phyloP scores from a whole-genome alignment of 1,140 invertebrate species.

The Anoplolepis gracilipes region DNA sequence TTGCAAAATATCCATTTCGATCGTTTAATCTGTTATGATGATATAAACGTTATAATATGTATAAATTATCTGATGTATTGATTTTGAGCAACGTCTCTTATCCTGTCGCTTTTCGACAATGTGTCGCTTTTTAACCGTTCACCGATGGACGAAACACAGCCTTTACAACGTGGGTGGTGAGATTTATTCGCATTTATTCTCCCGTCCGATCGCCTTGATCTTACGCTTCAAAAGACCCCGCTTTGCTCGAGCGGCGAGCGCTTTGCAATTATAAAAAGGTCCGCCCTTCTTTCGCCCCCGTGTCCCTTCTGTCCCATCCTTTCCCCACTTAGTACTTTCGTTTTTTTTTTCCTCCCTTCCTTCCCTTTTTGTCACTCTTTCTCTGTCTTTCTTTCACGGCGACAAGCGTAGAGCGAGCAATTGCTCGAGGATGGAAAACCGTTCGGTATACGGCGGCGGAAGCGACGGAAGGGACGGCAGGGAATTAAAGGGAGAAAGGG shows the following conservation, averaged over 20 bases:
- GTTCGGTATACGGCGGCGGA: slow-evolving; percentile 63
- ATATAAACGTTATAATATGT: slow-evolving; percentile 4
- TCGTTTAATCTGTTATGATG: not conserved
- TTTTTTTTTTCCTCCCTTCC: slow-evolving; percentile 71
- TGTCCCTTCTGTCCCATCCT: slow-evolving; percentile 42
- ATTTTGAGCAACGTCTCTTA: slow-evolving; percentile 38
- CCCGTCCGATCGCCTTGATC: slow-evolving; percentile 78
- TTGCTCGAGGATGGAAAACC: slow-evolving; percentile 70
- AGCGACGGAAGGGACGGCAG: slow-evolving; percentile 69
- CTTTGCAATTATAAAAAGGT: slow-evolving; percentile 83
- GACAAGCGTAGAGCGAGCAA: slow-evolving; percentile 72
- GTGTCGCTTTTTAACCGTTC: slow-evolving; percentile 54
- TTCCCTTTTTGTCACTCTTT: slow-evolving; percentile 39
- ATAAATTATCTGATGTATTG: slow-evolving; percentile 3
- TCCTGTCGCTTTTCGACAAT: slow-evolving; percentile 54
- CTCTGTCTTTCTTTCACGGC: slow-evolving; percentile 51
- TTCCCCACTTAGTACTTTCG: slow-evolving; percentile 66
- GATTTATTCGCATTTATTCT: slow-evolving; percentile 79
- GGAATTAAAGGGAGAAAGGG: slow-evolving; percentile 80
- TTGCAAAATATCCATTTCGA: not conserved
- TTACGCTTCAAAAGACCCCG: slow-evolving; percentile 74
- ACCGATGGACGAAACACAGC: slow-evolving; percentile 32
- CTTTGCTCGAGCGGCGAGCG: slow-evolving; percentile 70
- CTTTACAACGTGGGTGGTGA: slow-evolving; percentile 64
- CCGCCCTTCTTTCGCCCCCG: slow-evolving; percentile 70